Percentiles rank a stretch among this genome's conserved stretches.
Conservation (phyloP, 1,140 invertebrate species). For the Papilio helenus region DNA sequence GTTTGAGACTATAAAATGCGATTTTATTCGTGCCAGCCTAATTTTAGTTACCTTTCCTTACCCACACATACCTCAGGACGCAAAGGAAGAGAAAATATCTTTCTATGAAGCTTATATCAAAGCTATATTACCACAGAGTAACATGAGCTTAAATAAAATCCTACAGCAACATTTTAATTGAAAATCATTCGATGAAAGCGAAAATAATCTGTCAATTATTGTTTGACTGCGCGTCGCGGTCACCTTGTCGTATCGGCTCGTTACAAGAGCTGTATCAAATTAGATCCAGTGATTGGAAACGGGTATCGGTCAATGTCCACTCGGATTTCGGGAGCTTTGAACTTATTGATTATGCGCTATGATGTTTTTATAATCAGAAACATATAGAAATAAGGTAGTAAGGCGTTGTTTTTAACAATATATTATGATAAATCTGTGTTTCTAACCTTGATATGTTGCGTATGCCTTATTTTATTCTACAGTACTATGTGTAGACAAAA, state of each 20-base stretch:
- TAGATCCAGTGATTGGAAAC: conserved; percentile 23
- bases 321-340: conserved; percentile 26
- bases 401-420: neutral
- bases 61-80: no score
- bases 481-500: no score
- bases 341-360: conserved; percentile 7
- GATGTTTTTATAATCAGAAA: conserved; percentile 1
- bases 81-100: no score
- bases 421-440: neutral
- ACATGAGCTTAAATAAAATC: neutral
- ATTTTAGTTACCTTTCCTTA: no score
- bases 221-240: conserved; percentile 4
- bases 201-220: conserved; percentile 23
- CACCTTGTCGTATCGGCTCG: conserved; percentile 26
- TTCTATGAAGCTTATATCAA: no score
- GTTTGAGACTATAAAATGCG: no score
- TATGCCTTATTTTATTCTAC: neutral
- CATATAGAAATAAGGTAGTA: neutral
- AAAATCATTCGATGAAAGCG: neutral
- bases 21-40: no score
- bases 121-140: no score
- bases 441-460: neutral
- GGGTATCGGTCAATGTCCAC: conserved; percentile 27
- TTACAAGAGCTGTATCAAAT: conserved; percentile 29
- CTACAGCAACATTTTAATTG: neutral